Base-by-base conservation (phyloP, 1,140 invertebrate species). In the Amphibalanus amphitrite region DNA sequence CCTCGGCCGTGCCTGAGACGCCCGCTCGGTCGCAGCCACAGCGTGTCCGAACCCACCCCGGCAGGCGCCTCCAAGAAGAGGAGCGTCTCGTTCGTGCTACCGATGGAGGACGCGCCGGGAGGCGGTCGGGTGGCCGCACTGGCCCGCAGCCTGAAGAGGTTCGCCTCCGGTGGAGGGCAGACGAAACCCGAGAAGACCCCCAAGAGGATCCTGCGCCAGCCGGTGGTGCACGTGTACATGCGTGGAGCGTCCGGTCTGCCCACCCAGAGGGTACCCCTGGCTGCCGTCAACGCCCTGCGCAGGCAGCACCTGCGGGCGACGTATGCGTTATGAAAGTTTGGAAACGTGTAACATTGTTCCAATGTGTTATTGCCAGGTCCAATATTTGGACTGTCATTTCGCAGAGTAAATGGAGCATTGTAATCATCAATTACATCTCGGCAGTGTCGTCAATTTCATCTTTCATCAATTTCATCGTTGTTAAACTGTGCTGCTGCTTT, bases 191-290 rank as follows among this genome's bases (percentile, higher is more conserved):
- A 59, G 13, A 59, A 59, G 47, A 13, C 47, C 10, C 10, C 17
- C 47, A 79, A 84, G 69, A 79, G 83, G 15, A 71, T 71, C n/a
- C 71, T 71, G 28, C 40, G 90, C 29, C 84, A 87, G 29, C 89
- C 89, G 0, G 85, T 89, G 0, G 85, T 87, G 0, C 90, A 91
- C 78, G 89, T 86, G 3, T 91, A 91, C 78, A 85, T 90, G 0
- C 85, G 85, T 72, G 90, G 90, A 65, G 82, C 90, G 69, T 90
- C 89, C 1, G 90, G 90, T 0, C 79, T 91, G 26, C 89, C 89
- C 0, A 90, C 89, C 1, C 88, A 90, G 77, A 82, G 89, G 76
- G 87, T 90, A 4, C 88, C 89, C 1, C 47, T 59, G 13, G 10
- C 47, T 23, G 10, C 47, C 6, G 47, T 59, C 47, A 59, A 23